Evolutionary conservation across 2,797 vertebrate genomes (phyloP).

Genomic region (Propithecus deckenii): DNA sequence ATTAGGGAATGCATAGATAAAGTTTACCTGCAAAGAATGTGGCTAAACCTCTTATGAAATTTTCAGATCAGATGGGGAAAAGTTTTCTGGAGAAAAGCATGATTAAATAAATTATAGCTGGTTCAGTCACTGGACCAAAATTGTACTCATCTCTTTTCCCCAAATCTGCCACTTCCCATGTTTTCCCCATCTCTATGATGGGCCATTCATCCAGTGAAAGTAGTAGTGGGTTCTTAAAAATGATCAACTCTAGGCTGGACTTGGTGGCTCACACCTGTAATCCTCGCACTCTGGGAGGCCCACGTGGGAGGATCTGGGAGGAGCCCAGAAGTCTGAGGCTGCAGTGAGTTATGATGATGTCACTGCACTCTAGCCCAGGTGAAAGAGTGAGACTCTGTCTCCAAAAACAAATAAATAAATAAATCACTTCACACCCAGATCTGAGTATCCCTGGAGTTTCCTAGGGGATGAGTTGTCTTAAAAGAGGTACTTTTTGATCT

Average conservation of each 20-base stretch:
- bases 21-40: not conserved
- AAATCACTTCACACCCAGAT: not conserved
- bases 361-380: too few relatives aligned
- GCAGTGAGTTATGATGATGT: too few relatives aligned
- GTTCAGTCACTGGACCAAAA: not conserved
- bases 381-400: too few relatives aligned
- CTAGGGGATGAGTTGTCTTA: not conserved
- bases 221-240: not conserved
- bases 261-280: too few relatives aligned
- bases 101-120: conserved; percentile 12
- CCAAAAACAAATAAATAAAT: not conserved
- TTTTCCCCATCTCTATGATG: not conserved
- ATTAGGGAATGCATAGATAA: not conserved
- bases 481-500: not conserved
- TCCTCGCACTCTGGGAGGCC: too few relatives aligned
- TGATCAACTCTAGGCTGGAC: too few relatives aligned
- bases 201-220: not conserved
- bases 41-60: not conserved
- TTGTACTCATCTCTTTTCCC: not conserved
- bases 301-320: too few relatives aligned
- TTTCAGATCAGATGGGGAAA: not conserved
- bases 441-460: not conserved
- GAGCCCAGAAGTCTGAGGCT: too few relatives aligned
- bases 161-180: not conserved
- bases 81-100: not conserved